Evolutionary conservation across 2,797 vertebrate species (phyloP).

Genomic region (Urophycis tenuis): DNA sequence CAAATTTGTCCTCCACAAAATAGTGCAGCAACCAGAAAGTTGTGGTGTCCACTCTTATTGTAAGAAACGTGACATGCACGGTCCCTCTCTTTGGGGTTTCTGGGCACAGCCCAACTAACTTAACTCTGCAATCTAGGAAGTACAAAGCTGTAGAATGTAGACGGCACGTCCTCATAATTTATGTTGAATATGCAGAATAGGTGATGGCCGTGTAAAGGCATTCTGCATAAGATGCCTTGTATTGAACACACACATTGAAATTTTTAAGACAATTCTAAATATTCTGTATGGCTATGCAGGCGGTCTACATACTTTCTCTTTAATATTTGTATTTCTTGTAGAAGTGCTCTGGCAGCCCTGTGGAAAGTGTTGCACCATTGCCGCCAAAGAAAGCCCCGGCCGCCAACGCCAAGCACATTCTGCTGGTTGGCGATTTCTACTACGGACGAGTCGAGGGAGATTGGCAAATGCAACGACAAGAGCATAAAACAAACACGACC

Average conservation of each 20-base stretch:
- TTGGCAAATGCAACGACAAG: slow-evolving; percentile 57
- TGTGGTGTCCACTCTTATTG: no score
- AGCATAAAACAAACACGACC: slow-evolving; percentile 81
- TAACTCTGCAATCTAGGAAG: no score
- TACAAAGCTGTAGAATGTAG: no score
- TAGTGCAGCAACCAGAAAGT: no score
- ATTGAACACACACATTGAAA: neutral
- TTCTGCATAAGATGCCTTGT: neutral
- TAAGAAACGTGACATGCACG: no score
- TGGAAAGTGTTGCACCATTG: slow-evolving; percentile 62
- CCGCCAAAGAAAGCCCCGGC: slow-evolving; percentile 30
- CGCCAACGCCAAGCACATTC: slow-evolving; percentile 80
- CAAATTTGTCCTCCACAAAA: no score
- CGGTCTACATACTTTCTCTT: neutral
- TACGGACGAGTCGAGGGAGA: slow-evolving; percentile 89
- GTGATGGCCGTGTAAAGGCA: neutral
- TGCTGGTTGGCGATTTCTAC: slow-evolving; percentile 97
- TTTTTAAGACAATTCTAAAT: neutral
- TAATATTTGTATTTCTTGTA: slow-evolving; percentile 47
- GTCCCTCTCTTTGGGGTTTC: no score
- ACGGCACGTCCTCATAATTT: no score
- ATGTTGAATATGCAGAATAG: neutral
- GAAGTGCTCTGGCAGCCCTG: slow-evolving; percentile 78
- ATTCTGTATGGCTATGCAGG: neutral
- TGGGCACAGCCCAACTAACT: no score